Base-by-base conservation (phyloP, 2,888 invertebrate species). In the Cheilosia impressa region DNA sequence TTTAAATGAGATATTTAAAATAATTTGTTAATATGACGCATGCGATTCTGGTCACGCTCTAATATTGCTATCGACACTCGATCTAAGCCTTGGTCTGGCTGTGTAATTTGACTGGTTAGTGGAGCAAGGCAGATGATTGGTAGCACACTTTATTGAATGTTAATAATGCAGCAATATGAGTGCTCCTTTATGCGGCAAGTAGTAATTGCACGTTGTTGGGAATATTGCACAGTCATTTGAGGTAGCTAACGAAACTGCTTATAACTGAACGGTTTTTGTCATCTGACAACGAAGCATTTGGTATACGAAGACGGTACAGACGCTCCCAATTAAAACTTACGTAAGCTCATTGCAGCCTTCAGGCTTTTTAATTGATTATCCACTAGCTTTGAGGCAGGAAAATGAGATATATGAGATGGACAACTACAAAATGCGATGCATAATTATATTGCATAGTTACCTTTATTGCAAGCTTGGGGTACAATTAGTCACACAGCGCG, bases 11-110 rank as follows among this genome's bases (percentile, higher is more conserved):
- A 83, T 83, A 83, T 69, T 73, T 63, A 19, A 79, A 83, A 63
- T 79, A 83, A 83, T 83, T 83, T 83, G 83, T 83, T 83, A 83
- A 83, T 83, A 79, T 83, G 83, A 83, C 83, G 83, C 83, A 83
- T 83, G 68, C 63, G 55, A 79, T 79, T 79, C 83, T 79, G 69
- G 83, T 83, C 83, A 83, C 83, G 83, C 83, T 83, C 83, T 58
- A 41, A 19, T 38, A 73, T 83, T 63, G 68, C 27, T 73, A 83
- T 83, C 83, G 63, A 27, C 53, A 65, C 52, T 73, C 68, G 58
- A 83, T 83, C 73, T 68, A 10, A 68, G 68, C 43, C 57, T 69
- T 69, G 45, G 63, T 73, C n/a, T 50, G 52, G 45, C 63, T 69
- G 17, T 73, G 38, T 57, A 58, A 63, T 66, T 81, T 81, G 47